Base-by-base conservation (phyloP, 2,888 invertebrate species). In the Eupithecia insigniata region DNA sequence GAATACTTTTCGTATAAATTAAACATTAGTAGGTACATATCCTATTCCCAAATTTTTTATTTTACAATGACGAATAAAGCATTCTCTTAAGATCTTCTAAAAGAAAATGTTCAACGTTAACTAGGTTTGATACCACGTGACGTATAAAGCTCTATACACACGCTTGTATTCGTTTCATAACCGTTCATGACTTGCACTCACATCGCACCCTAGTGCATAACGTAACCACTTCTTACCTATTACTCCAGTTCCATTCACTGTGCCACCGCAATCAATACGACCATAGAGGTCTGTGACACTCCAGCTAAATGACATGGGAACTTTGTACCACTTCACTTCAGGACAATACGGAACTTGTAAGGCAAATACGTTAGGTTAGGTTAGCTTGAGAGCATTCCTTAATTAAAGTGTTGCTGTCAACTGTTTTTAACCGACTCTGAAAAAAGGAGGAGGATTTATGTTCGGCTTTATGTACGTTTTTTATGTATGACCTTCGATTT, bases 221-320 rank as follows among this genome's bases (percentile, higher is more conserved):
- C n/a, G n/a, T n/a, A 22, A 55, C 55, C 67, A 26, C 28, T 18
- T 43, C 39, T 62, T 51, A 67, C 16, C 58, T 36, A 60, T 36
- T 67, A 32, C 43, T 73, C 32, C 22, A 73, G 73, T 36, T 68
- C 65, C 70, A 65, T 65, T 70, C 65, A 26, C 58, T 69, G n/a
- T 55, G 14, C 51, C 55, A 55, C 55, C 55, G 55, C 22, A 55
- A 55, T 55, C 26, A 55, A 26, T 51, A 18, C 51, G 22, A 61
- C 71, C 82, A 74, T 79, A 69, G 76, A 82, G 79, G 81, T 82
- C 83, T 82, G 80, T 75, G 77, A 72, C 73, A 74, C 76, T 76
- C 67, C 69, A 64, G 46, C 72, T 72, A 76, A 77, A 77, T 73
- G 75, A 75, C 81, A 79, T 82, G 82, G 80, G 82, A 83, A 81